A percentile compares a stretch with the other conserved stretches of the same genome.
Evolutionary conservation across 2,888 invertebrate genomes (phyloP).

Genomic region (Harpalus rufipes): DNA sequence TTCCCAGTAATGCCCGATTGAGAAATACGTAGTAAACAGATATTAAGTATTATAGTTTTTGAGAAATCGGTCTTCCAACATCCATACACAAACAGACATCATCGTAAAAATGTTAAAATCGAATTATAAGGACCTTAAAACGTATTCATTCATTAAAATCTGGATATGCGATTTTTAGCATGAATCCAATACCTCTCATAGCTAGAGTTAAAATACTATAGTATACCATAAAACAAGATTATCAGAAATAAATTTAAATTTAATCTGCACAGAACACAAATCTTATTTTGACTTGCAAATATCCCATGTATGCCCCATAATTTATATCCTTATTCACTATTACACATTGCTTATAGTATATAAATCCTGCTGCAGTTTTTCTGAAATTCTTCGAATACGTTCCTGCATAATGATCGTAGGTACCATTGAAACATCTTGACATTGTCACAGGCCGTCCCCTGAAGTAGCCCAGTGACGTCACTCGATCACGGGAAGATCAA

Average conservation of each 20-base stretch:
- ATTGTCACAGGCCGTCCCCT: conserved; percentile 14
- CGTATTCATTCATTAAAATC: no score
- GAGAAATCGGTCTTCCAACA: no score
- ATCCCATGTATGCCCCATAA: not conserved
- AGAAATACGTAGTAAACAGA: no score
- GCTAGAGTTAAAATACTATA: no score
- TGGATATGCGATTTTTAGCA: no score
- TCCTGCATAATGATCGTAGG: conserved; percentile 10
- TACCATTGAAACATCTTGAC: conserved; percentile 32
- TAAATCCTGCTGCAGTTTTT: not conserved
- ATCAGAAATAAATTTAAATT: not conserved
- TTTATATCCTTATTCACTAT: not conserved
- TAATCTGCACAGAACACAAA: not conserved
- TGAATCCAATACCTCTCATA: no score
- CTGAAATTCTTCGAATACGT: conserved; percentile 3
- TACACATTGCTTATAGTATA: not conserved
- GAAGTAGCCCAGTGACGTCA: conserved; percentile 11
- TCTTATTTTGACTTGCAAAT: conserved; percentile 3
- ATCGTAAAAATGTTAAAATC: no score
- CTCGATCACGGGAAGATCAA: conserved; percentile 59
- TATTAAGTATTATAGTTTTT: no score
- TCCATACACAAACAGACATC: no score
- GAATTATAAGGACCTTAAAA: no score
- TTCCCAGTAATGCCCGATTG: no score
- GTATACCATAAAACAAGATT: not conserved